Evolutionary conservation across 2,797 vertebrate species (phyloP).

Genomic region (Saxicola maurus): DNA sequence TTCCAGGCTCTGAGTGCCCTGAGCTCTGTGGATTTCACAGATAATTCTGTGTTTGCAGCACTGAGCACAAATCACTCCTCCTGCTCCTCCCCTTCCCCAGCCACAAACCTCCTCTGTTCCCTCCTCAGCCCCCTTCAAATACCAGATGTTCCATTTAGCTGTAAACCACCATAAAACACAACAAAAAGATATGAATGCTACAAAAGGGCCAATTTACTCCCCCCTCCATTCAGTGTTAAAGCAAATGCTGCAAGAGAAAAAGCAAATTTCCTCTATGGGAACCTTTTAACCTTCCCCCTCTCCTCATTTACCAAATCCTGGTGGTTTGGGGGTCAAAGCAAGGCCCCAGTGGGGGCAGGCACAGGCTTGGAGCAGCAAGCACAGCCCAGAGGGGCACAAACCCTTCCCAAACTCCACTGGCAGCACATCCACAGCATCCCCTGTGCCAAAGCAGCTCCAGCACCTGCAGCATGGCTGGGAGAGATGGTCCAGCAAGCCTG

Average conservation of each 20-base stretch:
- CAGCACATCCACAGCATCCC: not conserved
- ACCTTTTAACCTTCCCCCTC: not conserved
- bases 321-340: not conserved
- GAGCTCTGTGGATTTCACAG: not conserved
- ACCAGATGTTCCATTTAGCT: conserved; percentile 66
- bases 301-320: not conserved
- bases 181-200: conserved; percentile 5
- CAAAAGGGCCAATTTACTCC: conserved; percentile 34
- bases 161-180: conserved; percentile 46
- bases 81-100: not conserved
- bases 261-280: not conserved
- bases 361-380: not conserved
- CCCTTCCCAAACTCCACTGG: not conserved
- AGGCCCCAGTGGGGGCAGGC: not conserved
- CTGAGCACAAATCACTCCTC: conserved; percentile 4
- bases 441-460: not conserved
- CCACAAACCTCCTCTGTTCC: not conserved
- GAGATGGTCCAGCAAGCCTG: not conserved
- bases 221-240: not conserved
- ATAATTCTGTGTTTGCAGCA: not conserved
- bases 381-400: fast-evolving
- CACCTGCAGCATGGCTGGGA: fast-evolving
- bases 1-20: not conserved
- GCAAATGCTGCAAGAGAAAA: not conserved
- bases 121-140: not conserved